A percentile compares a stretch with the other conserved stretches of the same genome.
Conservation (phyloP, 2,888 invertebrate species). For the Orthosia gothica region DNA sequence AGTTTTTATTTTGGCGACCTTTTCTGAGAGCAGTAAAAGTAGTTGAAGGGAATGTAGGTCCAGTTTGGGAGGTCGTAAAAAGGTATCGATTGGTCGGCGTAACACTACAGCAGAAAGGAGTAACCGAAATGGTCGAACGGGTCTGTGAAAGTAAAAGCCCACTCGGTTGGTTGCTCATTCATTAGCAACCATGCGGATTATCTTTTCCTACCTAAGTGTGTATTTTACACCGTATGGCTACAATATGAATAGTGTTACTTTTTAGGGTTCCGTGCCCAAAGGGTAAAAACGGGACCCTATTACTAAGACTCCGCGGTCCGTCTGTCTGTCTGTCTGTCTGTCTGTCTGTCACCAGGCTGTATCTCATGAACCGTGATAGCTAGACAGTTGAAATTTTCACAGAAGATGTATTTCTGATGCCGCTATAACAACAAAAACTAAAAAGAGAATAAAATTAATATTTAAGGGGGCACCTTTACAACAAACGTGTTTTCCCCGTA, state of each 20-base stretch:
- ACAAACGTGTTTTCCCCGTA: no score
- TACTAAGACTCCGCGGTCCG: no score
- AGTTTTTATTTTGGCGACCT: constrained; percentile 24
- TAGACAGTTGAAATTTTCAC: no score
- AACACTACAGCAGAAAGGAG: neutral
- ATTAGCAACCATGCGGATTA: constrained; percentile 35
- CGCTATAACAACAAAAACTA: no score
- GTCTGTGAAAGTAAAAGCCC: constrained; percentile 33
- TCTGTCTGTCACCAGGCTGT: no score
- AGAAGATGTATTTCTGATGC: no score
- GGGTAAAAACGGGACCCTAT: no score
- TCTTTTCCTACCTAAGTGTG: neutral
- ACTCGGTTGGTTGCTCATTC: constrained; percentile 12
- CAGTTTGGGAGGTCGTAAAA: constrained; percentile 26
- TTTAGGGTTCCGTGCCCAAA: no score
- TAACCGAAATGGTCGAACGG: constrained; percentile 5
- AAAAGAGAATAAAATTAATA: no score
- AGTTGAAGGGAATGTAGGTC: constrained; percentile 14
- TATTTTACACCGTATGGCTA: constrained; percentile 1
- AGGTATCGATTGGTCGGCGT: constrained; percentile 12
- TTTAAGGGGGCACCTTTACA: no score
- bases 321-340: no score
- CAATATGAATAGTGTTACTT: neutral
- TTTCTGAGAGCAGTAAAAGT: constrained; percentile 20
- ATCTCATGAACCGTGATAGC: no score